phyloP scores from a whole-genome alignment of 2,113 vertebrate species.

The Porphyrio hochstetteri region DNA sequence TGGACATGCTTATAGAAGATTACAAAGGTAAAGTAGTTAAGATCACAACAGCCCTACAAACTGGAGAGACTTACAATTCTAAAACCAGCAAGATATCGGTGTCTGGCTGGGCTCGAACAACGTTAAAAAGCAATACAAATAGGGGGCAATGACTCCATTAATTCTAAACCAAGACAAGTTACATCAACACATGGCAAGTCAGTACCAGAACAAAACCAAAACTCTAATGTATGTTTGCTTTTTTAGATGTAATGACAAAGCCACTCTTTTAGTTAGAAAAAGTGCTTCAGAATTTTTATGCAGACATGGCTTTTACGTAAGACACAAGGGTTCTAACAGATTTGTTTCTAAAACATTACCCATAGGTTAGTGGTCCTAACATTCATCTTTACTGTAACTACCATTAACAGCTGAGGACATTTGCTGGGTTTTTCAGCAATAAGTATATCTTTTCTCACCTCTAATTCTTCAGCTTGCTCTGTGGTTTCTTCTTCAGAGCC shows the following conservation, averaged over 20 bases:
- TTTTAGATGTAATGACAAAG: background rate
- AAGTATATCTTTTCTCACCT: slow-evolving; percentile 77
- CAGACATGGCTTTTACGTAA: background rate
- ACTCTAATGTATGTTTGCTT: background rate
- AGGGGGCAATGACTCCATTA: background rate
- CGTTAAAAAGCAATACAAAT: background rate
- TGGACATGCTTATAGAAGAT: background rate
- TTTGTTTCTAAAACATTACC: background rate
- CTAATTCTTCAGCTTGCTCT: slow-evolving; percentile 87
- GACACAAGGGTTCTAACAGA: background rate
- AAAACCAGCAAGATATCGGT: background rate
- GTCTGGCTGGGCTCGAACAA: background rate
- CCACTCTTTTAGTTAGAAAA: background rate
- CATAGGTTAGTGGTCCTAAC: background rate
- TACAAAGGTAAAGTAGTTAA: background rate
- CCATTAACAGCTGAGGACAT: background rate
- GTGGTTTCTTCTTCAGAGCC: slow-evolving; percentile 85
- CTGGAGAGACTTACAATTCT: background rate
- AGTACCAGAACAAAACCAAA: background rate
- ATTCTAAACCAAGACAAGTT: background rate
- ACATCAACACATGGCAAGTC: background rate
- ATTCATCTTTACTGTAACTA: background rate
- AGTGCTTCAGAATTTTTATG: background rate
- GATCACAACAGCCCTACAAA: background rate
- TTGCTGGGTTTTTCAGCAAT: background rate